Conservation (phyloP, 1,140 invertebrate species). For the Plectus sambesii region DNA sequence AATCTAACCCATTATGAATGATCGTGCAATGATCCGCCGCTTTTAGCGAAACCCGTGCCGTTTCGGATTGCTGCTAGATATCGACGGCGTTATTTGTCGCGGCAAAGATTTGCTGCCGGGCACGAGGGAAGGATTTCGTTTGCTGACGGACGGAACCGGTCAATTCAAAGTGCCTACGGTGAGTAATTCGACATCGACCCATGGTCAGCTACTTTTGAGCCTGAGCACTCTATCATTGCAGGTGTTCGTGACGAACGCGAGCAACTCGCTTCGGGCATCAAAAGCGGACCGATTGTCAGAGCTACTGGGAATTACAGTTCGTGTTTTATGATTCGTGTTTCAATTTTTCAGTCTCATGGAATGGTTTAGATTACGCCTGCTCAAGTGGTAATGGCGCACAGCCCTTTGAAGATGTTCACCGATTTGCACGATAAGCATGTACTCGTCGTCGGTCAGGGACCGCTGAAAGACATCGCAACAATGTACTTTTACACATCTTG, state of each 20-base stretch:
- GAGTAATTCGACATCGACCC: too few relatives aligned
- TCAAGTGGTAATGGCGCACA: constrained; percentile 62
- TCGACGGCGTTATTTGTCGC: constrained; percentile 61
- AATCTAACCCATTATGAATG: too few relatives aligned
- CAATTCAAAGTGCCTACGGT: constrained; percentile 21
- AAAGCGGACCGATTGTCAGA: constrained; percentile 21
- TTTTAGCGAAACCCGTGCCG: too few relatives aligned
- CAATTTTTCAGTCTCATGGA: constrained; percentile 5
- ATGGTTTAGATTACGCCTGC: constrained; percentile 42
- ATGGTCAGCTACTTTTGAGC: background rate
- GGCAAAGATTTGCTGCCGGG: constrained; percentile 57
- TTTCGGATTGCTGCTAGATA: constrained; percentile 62
- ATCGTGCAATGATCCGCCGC: too few relatives aligned
- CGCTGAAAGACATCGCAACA: constrained; percentile 56
- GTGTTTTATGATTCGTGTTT: constrained; percentile 6
- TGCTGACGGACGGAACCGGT: constrained; percentile 49
- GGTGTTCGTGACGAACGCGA: constrained; percentile 28
- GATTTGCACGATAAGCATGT: constrained; percentile 58
- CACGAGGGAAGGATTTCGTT: constrained; percentile 54
- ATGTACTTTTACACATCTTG: constrained; percentile 36
- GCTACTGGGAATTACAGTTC: constrained; percentile 18
- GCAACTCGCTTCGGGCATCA: constrained; percentile 17
- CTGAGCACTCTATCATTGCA: constrained; percentile 2
- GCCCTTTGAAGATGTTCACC: constrained; percentile 57
- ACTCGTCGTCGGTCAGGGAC: constrained; percentile 61